Evolutionary conservation across 2,888 invertebrate species (phyloP).

Genomic region (Tinea semifulvella): DNA sequence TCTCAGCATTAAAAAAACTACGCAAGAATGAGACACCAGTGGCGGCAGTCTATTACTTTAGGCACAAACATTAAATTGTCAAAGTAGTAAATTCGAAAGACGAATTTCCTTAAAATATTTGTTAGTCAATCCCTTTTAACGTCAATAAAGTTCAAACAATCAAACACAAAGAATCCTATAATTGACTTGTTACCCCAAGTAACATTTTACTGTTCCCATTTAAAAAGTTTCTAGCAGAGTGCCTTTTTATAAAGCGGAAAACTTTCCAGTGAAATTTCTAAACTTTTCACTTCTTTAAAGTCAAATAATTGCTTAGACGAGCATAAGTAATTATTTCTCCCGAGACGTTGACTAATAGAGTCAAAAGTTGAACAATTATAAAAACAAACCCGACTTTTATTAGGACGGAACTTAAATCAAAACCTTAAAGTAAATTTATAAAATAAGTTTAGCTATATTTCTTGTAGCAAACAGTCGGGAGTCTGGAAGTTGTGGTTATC

Average conservation of each 20-base stretch:
- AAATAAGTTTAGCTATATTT: conserved; percentile 9
- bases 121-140: no score
- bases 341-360: conserved; percentile 11
- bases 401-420: not conserved
- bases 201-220: conserved; percentile 3
- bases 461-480: not conserved
- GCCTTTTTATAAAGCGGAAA: conserved; percentile 1
- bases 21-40: no score
- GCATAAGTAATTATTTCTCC: conserved; percentile 10
- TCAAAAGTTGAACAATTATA: conserved; percentile 10
- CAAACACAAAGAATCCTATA: not conserved
- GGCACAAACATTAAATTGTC: no score
- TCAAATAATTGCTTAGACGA: conserved; percentile 8
- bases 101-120: no score
- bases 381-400: conserved; percentile 9
- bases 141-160: not conserved
- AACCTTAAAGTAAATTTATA: not conserved
- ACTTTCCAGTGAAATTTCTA: not conserved
- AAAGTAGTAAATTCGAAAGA: no score
- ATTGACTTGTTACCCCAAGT: not conserved
- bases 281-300: conserved; percentile 9
- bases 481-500: conserved; percentile 6
- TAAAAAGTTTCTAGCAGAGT: not conserved
- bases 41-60: no score
- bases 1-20: no score